Conservation (phyloP, 2,888 invertebrate genomes). For the Hydraecia micacea region DNA sequence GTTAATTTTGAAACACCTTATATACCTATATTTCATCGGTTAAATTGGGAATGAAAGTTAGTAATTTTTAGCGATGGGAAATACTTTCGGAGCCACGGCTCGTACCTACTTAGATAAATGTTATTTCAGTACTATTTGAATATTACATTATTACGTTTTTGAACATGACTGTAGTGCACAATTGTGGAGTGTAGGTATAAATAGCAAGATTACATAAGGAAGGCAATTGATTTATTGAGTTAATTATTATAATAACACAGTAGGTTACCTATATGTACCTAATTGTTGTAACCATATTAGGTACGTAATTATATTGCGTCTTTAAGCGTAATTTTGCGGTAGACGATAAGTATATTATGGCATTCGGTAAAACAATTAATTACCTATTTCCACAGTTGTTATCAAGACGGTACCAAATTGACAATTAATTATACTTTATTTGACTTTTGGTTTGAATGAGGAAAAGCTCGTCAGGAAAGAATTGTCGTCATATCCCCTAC, state of each 20-base stretch:
- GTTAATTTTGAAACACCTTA: no score
- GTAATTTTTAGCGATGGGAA: neutral
- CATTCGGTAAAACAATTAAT: neutral
- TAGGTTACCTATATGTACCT: neutral
- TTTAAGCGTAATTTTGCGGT: constrained; percentile 21
- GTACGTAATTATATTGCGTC: neutral
- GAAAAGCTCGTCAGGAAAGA: neutral
- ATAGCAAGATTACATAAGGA: constrained; percentile 25
- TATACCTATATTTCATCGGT: neutral
- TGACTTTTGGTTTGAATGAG: neutral
- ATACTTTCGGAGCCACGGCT: neutral
- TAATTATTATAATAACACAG: neutral
- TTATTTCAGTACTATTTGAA: constrained; percentile 12
- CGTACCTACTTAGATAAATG: neutral
- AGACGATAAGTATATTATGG: neutral
- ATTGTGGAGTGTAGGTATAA: neutral
- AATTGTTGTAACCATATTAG: constrained; percentile 11
- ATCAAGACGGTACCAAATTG: no score
- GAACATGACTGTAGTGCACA: neutral
- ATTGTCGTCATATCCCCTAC: no score
- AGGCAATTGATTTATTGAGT: constrained; percentile 16
- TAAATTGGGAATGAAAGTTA: no score
- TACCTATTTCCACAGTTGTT: neutral
- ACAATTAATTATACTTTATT: neutral
- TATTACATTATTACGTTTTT: neutral